phyloP scores from a whole-genome alignment of 2,113 vertebrate species.

The Oxyura jamaicensis region DNA sequence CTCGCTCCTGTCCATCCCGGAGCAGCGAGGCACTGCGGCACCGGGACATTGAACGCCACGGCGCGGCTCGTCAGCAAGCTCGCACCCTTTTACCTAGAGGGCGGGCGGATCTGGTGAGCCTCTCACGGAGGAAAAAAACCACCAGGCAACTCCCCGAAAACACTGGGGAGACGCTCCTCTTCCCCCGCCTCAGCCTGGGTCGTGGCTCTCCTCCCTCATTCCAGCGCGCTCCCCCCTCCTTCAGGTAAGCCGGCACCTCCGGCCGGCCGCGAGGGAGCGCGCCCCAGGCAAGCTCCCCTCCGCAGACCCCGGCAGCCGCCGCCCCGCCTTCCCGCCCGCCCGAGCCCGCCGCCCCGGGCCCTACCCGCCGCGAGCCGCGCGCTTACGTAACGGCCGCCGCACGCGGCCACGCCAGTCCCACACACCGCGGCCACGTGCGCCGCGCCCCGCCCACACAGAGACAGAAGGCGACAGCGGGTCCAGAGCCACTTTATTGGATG shows the following conservation, averaged over 20 bases:
- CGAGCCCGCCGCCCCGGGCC: neutral
- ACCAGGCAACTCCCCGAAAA: neutral
- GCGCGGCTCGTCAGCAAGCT: neutral
- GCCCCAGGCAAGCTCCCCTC: accelerated
- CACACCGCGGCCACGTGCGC: neutral
- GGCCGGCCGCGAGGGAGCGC: neutral
- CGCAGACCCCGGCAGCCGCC: neutral
- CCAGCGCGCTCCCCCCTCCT: neutral
- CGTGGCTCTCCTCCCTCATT: neutral
- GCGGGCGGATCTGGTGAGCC: too few relatives aligned
- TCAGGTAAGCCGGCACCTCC: accelerated
- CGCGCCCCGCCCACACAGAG: neutral
- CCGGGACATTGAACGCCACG: neutral
- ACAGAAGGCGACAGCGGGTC: neutral
- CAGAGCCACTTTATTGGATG: neutral
- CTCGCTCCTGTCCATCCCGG: neutral
- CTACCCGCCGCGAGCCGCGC: neutral
- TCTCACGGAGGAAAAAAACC: too few relatives aligned
- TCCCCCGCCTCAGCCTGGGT: too few relatives aligned
- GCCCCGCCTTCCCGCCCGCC: neutral
- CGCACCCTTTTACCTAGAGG: neutral
- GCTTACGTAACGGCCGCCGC: neutral
- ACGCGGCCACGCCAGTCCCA: neutral
- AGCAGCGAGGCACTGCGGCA: neutral
- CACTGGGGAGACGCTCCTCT: neutral